These are phyloP conservation scores for Lepus timidus DNA, from an alignment of 2,113 vertebrate species.

Conservation along the genomic window DNA sequence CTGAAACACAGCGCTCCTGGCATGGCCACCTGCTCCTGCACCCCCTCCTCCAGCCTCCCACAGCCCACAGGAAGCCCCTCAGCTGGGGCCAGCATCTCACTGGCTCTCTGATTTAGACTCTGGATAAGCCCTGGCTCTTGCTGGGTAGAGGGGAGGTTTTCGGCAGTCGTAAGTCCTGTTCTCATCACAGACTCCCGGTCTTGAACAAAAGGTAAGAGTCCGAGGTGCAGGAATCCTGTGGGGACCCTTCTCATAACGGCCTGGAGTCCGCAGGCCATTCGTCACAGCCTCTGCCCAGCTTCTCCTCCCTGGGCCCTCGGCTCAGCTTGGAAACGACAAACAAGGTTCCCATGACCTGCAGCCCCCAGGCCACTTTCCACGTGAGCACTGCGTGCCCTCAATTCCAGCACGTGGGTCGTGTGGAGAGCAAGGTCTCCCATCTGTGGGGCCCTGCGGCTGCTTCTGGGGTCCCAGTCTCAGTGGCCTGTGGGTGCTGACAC, in stretches of 20 bases:
- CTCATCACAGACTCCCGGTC: background rate
- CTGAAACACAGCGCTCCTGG: background rate
- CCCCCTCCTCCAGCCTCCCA: background rate
- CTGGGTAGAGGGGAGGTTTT: background rate
- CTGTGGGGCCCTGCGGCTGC: background rate
- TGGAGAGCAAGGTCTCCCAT: background rate
- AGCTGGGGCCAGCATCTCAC: background rate
- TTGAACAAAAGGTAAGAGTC: slow-evolving; percentile 40
- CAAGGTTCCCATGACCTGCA: background rate
- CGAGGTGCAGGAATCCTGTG: slow-evolving; percentile 14
- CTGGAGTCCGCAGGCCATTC: background rate
- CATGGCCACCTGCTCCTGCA: background rate
- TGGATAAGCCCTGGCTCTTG: background rate
- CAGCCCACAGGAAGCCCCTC: background rate
- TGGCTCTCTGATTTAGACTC: slow-evolving; percentile 2
- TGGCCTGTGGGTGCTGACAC: background rate
- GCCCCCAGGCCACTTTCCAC: background rate
- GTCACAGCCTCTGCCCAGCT: background rate
- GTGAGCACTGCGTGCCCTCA: background rate
- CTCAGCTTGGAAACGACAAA: background rate
- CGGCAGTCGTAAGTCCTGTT: background rate
- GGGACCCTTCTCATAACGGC: slow-evolving; percentile 31
- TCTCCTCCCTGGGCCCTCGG: background rate
- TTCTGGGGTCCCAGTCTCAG: background rate
- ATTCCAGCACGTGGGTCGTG: background rate